phyloP scores from a whole-genome alignment of 2,888 invertebrate species.

The Zaprionus bogoriensis region DNA sequence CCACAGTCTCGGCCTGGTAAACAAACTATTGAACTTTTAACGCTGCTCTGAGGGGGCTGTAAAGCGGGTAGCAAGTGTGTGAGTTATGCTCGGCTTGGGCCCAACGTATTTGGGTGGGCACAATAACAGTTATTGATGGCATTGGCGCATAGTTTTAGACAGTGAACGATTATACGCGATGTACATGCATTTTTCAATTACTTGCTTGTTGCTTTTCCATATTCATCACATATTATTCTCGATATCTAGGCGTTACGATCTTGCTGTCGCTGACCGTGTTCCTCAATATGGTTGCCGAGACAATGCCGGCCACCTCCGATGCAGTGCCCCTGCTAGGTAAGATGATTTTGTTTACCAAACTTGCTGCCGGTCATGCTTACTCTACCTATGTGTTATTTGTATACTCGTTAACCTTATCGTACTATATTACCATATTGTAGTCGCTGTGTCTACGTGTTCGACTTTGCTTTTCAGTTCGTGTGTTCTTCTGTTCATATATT shows the following conservation, averaged over 20 bases:
- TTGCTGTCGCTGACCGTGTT: conserved; percentile 98
- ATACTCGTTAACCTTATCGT: conserved; percentile 15
- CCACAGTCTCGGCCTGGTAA: conserved; percentile 42
- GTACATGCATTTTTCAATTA: background rate
- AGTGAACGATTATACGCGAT: background rate
- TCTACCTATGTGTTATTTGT: conserved; percentile 32
- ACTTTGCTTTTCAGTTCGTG: conserved; percentile 47
- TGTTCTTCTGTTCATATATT: conserved; percentile 39
- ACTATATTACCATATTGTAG: conserved; percentile 17
- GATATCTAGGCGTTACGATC: conserved; percentile 93
- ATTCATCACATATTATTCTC: conserved; percentile 9
- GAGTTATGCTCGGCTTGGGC: conserved; percentile 2
- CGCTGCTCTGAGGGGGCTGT: conserved; percentile 35
- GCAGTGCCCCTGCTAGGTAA: conserved; percentile 93
- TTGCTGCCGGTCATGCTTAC: conserved; percentile 40
- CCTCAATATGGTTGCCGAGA: conserved; percentile 98
- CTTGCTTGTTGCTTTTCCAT: background rate
- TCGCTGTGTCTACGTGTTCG: conserved; percentile 36
- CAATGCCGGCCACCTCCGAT: conserved; percentile 98
- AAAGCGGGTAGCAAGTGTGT: conserved; percentile 21
- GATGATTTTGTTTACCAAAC: conserved; percentile 63
- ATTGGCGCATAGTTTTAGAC: background rate
- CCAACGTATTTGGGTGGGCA: background rate
- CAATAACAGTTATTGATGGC: background rate
- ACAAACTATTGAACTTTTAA: conserved; percentile 67